Base-by-base conservation (phyloP, 2,888 invertebrate genomes). In the Formica aserva region DNA sequence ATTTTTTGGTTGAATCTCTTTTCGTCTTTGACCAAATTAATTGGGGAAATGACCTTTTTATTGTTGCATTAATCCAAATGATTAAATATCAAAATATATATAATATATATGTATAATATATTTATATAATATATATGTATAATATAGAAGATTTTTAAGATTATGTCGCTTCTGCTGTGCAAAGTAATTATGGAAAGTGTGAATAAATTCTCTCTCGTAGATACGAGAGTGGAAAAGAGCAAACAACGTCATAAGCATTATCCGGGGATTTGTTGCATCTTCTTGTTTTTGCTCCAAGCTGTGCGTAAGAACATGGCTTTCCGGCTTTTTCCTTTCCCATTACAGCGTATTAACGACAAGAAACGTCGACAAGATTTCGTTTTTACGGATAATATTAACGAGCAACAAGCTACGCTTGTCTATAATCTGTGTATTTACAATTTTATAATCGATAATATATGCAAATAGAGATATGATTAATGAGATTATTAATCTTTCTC, bases 261-360 rank as follows among this genome's bases (percentile, higher is more conserved):
- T 76, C 63, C 52, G 45, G n/a, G 86, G 83, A 86, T 88, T 88
- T 86, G 32, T 77, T 75, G 48, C 62, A 66, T 76, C 66, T 45
- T 26, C 52, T 26, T 71, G 57, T 75, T 80, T 62, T 67, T 35
- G 32, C 62, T 55, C 13, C 15, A 15, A 15, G 29, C 29, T 41
- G 26, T 45, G 29, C 48, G n/a, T 1, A 65, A 41, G 11, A 74
- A 29, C 65, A 32, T 67, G 38, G 4, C 15, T 55, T 29, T 55
- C 29, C 8, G 18, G 22, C 32, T 66, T 69, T 77, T 77, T 35
- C n/a, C 18, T 38, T 75, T 32, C n/a, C 35, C 67, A 38, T 67
- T 69, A 77, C 69, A 13, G 29, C n/a, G 26, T 77, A 67, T 66
- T 67, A 77, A 38, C 11, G 15, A 22, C 55, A 77, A 77, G 55